Evolutionary conservation across 2,888 invertebrate genomes (phyloP).

Genomic region (Sarcophaga subvicina): DNA sequence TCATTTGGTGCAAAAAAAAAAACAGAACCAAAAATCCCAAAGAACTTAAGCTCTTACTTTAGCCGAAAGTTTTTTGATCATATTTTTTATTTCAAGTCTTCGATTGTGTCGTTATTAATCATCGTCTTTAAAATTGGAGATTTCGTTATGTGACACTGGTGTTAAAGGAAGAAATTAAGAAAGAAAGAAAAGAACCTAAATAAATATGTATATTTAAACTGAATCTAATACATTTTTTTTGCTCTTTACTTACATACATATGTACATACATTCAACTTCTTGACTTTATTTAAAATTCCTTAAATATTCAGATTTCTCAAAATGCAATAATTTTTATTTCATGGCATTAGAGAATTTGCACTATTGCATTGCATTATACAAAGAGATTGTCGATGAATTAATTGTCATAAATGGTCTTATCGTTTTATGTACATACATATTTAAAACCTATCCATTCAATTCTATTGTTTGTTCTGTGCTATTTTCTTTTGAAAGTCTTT

Average conservation of each 20-base stretch:
- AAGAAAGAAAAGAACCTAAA: background rate
- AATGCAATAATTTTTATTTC: no score
- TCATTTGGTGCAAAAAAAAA: conserved; percentile 55
- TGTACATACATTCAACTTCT: no score
- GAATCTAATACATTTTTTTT: no score
- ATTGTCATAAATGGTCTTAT: no score
- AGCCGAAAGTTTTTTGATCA: conserved; percentile 43
- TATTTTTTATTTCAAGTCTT: conserved; percentile 24
- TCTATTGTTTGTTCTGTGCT: background rate
- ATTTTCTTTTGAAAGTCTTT: background rate
- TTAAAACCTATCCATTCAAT: background rate
- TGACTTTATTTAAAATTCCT: no score
- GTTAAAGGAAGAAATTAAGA: conserved; percentile 4
- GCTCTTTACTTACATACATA: no score
- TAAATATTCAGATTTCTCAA: no score
- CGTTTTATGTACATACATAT: background rate
- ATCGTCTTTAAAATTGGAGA: conserved; percentile 49
- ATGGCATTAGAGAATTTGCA: no score
- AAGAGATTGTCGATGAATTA: no score
- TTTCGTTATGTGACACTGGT: conserved; percentile 49
- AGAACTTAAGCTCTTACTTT: conserved; percentile 56
- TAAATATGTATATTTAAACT: no score
- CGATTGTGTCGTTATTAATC: conserved; percentile 54
- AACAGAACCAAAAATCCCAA: conserved; percentile 4
- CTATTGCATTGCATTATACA: no score